Evolutionary conservation across 2,113 vertebrate species (phyloP).

Genomic region (Ibidorhyncha struthersii): DNA sequence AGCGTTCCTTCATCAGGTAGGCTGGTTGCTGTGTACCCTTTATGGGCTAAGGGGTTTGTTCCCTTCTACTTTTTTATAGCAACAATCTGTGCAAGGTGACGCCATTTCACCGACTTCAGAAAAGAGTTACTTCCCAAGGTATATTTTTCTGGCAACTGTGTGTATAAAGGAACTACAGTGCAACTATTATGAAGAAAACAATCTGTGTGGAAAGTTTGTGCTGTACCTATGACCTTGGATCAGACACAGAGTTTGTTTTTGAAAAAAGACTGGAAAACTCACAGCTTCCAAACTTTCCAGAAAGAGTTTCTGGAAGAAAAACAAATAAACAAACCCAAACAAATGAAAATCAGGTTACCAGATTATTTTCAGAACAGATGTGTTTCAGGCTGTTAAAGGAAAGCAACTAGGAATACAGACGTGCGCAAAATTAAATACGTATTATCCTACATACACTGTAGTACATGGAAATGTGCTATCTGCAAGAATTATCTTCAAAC

Average conservation of each 20-base stretch:
- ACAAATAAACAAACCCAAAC: not conserved
- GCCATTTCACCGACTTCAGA: not conserved
- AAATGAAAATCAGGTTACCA: not conserved
- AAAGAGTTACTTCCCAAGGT: not conserved
- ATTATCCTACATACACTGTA: not conserved
- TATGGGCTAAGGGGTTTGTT: not conserved
- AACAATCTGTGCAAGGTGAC: not conserved
- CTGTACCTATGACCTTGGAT: not conserved
- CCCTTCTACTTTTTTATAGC: not conserved
- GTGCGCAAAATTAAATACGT: not conserved
- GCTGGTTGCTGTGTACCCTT: not conserved
- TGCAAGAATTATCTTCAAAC: not conserved
- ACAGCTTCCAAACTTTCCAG: not conserved
- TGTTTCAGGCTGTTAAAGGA: not conserved
- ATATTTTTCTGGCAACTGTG: not conserved
- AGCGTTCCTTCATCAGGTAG: not conserved
- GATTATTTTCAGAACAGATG: not conserved
- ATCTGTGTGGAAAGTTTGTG: not conserved
- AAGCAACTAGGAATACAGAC: not conserved
- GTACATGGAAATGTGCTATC: not conserved
- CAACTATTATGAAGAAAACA: not conserved
- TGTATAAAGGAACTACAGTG: not conserved
- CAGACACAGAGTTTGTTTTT: not conserved
- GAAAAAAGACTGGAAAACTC: not conserved
- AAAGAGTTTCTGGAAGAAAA: not conserved